Evolutionary conservation across 1,140 invertebrate genomes (phyloP).

Genomic region (Heterodera carotae): DNA sequence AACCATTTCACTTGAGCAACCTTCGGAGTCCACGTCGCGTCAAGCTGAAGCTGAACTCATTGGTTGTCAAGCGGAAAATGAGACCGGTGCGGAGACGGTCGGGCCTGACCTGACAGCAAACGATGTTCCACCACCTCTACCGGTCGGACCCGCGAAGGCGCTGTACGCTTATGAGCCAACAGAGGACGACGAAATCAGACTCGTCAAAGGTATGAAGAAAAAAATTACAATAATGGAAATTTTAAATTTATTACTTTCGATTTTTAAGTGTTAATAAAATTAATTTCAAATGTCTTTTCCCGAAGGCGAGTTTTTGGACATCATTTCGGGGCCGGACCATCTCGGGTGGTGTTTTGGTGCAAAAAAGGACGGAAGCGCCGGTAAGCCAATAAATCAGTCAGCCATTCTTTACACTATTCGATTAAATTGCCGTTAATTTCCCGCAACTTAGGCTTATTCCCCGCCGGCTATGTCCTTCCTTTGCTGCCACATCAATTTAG

Average conservation of each 20-base stretch:
- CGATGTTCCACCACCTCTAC: neutral
- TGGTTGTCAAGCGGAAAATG: neutral
- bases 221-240: no score
- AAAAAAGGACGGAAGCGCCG: conserved; percentile 40
- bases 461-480: conserved; percentile 53
- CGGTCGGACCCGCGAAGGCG: conserved; percentile 44
- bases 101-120: neutral
- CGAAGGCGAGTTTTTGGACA: conserved; percentile 61
- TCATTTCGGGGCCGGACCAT: conserved; percentile 58
- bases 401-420: no score
- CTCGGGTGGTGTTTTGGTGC: conserved; percentile 60
- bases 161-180: conserved; percentile 60
- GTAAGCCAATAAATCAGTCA: neutral
- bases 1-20: conserved; percentile 23
- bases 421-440: neutral
- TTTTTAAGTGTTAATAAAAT: no score
- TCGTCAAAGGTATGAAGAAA: conserved; percentile 55
- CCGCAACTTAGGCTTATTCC: conserved; percentile 46
- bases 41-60: neutral
- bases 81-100: neutral
- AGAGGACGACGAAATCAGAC: conserved; percentile 56
- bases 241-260: no score
- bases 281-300: conserved; percentile 3
- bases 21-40: conserved; percentile 11
- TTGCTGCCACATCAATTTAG: neutral